phyloP scores from a whole-genome alignment of 2,113 vertebrate genomes.

The Regulus satrapa region DNA sequence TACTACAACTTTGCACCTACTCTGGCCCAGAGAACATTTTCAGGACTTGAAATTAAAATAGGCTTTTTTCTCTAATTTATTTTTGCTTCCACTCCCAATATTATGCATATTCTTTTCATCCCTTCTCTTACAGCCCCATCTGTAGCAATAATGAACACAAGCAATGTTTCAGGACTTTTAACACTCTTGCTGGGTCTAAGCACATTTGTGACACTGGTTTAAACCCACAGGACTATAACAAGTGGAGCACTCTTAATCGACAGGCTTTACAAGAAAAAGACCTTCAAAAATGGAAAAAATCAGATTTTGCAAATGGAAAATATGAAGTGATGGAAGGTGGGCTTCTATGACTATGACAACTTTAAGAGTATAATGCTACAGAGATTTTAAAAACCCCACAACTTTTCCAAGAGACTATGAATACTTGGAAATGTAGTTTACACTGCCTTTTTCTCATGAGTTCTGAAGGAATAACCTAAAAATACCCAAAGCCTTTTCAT shows the following conservation, averaged over 20 bases:
- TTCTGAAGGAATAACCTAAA: background rate
- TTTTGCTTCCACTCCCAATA: background rate
- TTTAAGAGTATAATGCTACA: background rate
- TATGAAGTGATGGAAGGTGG: fast-evolving
- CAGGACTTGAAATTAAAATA: background rate
- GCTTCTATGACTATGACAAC: background rate
- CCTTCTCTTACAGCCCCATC: background rate
- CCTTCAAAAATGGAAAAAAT: background rate
- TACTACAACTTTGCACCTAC: background rate
- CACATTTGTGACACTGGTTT: background rate
- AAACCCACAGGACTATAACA: background rate
- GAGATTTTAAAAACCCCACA: background rate
- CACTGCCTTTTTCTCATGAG: background rate
- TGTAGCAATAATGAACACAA: background rate
- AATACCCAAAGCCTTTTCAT: background rate
- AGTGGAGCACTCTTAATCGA: background rate
- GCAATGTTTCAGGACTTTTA: background rate
- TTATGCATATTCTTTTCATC: background rate
- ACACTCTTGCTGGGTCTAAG: background rate
- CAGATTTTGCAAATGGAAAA: background rate
- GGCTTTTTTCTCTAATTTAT: background rate
- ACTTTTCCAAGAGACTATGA: background rate
- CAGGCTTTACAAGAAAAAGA: background rate
- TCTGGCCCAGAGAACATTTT: background rate
- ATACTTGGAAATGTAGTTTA: background rate